Conservation (phyloP, 2,113 vertebrate species). For the Salvelinus alpinus region DNA sequence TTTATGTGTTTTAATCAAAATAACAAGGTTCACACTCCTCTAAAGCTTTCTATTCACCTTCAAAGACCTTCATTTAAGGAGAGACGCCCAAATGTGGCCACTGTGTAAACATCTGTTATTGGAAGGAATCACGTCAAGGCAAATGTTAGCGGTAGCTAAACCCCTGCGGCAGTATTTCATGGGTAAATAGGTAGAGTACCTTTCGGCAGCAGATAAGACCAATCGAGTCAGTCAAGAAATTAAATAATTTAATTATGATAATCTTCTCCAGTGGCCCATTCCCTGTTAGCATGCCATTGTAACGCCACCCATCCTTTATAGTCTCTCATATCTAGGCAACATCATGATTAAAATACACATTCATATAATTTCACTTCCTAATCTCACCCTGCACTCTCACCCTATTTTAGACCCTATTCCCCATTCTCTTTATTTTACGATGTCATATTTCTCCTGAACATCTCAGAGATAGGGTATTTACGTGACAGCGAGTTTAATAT, state of each 20-base stretch:
- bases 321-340: slow-evolving; percentile 26
- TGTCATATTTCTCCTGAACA: slow-evolving; percentile 23
- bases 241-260: slow-evolving; percentile 50
- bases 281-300: slow-evolving; percentile 33
- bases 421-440: slow-evolving; percentile 12
- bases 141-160: slow-evolving; percentile 30
- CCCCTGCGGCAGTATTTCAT: slow-evolving; percentile 29
- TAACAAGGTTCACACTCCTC: slow-evolving; percentile 25
- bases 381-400: slow-evolving; percentile 12
- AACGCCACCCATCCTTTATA: slow-evolving; percentile 37
- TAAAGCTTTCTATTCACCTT: slow-evolving; percentile 55
- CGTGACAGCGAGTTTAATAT: slow-evolving; percentile 50
- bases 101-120: slow-evolving; percentile 57
- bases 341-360: slow-evolving; percentile 24
- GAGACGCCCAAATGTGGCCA: slow-evolving; percentile 25
- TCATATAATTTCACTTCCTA: slow-evolving; percentile 20
- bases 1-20: slow-evolving; percentile 31
- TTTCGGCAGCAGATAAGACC: slow-evolving; percentile 53
- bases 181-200: slow-evolving; percentile 42
- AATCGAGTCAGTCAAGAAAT: slow-evolving; percentile 37
- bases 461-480: slow-evolving; percentile 24
- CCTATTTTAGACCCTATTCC: neutral
- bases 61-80: slow-evolving; percentile 53
- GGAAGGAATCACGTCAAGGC: slow-evolving; percentile 39
- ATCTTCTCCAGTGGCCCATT: slow-evolving; percentile 31